Evolutionary conservation across 2,888 invertebrate genomes (phyloP).

Genomic region (Erpobdella octoculata): DNA sequence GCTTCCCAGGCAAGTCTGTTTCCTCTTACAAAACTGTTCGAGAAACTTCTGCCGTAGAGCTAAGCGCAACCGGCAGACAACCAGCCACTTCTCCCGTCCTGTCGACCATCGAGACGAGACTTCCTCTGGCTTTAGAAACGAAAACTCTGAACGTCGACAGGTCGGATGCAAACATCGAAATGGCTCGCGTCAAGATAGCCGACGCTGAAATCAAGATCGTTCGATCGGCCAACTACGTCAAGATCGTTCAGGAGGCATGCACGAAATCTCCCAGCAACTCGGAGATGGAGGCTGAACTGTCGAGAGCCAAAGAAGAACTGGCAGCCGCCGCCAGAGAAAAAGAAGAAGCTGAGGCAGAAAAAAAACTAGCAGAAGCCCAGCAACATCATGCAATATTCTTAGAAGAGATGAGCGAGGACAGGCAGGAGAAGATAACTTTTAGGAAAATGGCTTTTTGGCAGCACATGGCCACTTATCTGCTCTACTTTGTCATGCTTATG

Average conservation of each 20-base stretch:
- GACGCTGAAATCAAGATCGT: conserved; percentile 38
- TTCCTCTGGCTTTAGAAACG: conserved; percentile 31
- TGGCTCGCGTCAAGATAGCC: conserved; percentile 37
- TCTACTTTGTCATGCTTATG: conserved; percentile 39
- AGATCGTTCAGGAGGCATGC: conserved; percentile 37
- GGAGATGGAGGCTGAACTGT: conserved; percentile 38
- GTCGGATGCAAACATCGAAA: conserved; percentile 37
- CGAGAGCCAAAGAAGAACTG: conserved; percentile 37
- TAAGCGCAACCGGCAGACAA: conserved; percentile 26
- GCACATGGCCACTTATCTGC: conserved; percentile 40
- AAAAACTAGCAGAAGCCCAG: conserved; percentile 37
- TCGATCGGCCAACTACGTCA: conserved; percentile 36
- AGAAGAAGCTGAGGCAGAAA: conserved; percentile 39
- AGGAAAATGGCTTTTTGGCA: conserved; percentile 39
- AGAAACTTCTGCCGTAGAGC: conserved; percentile 30
- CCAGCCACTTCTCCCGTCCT: conserved; percentile 15
- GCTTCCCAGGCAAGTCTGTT: conserved; percentile 31
- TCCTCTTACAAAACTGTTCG: conserved; percentile 37
- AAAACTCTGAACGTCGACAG: conserved; percentile 32
- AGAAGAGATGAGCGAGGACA: conserved; percentile 38
- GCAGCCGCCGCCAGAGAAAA: conserved; percentile 35
- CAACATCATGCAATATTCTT: conserved; percentile 38
- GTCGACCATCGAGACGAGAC: conserved; percentile 27
- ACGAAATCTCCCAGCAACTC: conserved; percentile 37
- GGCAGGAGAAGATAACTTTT: conserved; percentile 38